Conservation (phyloP, 2,797 vertebrate genomes). For the Cynopterus sphinx region DNA sequence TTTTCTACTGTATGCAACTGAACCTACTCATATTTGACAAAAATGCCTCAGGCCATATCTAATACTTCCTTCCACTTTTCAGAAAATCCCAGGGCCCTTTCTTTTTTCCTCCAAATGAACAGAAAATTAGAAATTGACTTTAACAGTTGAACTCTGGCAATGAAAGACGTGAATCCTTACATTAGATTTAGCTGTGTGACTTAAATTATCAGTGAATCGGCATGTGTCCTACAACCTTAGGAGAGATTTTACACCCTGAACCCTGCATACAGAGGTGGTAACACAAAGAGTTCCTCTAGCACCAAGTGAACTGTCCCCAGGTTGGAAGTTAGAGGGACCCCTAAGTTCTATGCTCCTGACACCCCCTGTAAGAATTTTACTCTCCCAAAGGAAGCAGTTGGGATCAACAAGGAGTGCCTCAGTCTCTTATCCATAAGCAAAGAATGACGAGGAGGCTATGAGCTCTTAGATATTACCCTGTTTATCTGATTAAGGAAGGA, state of each 20-base stretch:
- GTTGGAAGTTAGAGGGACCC: background rate
- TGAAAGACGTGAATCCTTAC: background rate
- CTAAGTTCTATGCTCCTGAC: background rate
- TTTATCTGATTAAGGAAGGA: background rate
- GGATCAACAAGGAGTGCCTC: background rate
- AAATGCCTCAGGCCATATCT: background rate
- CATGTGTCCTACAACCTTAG: background rate
- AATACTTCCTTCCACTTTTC: background rate
- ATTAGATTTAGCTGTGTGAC: background rate
- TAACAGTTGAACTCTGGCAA: background rate
- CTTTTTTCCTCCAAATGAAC: background rate
- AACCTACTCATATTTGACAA: background rate
- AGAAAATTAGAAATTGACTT: conserved; percentile 21
- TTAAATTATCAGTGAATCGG: background rate
- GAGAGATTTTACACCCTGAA: background rate
- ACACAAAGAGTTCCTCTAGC: background rate
- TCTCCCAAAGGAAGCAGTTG: background rate
- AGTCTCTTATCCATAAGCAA: background rate
- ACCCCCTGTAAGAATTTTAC: background rate
- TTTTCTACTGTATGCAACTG: background rate
- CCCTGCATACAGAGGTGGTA: background rate
- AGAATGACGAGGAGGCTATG: background rate
- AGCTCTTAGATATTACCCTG: background rate
- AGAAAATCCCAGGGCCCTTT: conserved; percentile 10
- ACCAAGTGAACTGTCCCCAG: background rate